Base-by-base conservation (phyloP, 1,140 invertebrate genomes). In the Tetramorium alpestre region DNA sequence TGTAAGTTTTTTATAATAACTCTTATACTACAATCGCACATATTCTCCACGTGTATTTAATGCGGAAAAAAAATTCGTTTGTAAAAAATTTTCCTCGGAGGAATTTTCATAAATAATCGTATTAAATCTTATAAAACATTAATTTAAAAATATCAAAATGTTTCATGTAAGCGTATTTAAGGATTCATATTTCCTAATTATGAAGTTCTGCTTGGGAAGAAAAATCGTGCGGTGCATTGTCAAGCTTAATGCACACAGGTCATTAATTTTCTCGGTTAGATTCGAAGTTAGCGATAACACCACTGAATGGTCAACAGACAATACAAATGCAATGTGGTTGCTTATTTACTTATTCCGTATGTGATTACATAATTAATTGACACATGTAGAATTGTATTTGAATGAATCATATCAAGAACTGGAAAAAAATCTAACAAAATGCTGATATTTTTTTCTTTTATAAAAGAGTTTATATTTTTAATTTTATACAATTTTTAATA, bases 241-340 rank as follows among this genome's bases (percentile, higher is more conserved):
- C 6, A 16, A 4, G 22, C 33, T 54, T 16, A 33, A 38, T 41
- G 33, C 44, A 33, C 44, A 10, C 13, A 11, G 13, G 13, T 69
- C 47, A 41, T 69, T 28, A 67, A 65, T 80, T 80, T 51, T 41
- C 28, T 38, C 18, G 44, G 28, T 65, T 11, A 69, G 51, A 54
- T 69, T 80, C 77, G 6, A 69, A 64, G 25, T 69, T 41, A 18
- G 7, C 11, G 77, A 80, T 41, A 80, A 33, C 10, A 54, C n/a
- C 33, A 65, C 11, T 65, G 38, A 78, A 65, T 67, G 1, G 4
- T 22, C 18, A 11, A 78, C 33, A 80, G 44, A 51, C 18, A 80
- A 18, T 0, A 51, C 7, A 7, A 77, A 4, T 44, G 16, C 25
- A 7, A 25, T 41, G 54, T 18, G 16, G 18, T 49, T 22, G 44